Evolutionary conservation across 2,797 vertebrate genomes (phyloP).

Genomic region (Anguilla megastoma): DNA sequence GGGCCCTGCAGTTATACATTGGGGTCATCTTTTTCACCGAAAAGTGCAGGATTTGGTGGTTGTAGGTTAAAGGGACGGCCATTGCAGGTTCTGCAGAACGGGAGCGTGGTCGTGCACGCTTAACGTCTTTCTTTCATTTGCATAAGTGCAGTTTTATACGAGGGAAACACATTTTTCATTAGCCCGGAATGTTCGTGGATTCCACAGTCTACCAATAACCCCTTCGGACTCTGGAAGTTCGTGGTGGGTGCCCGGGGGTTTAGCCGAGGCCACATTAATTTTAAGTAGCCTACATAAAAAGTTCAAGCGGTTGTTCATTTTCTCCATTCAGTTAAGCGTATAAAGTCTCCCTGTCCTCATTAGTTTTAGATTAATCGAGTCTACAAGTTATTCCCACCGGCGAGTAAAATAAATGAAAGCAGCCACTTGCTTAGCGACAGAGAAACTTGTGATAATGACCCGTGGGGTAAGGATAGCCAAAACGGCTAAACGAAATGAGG

Average conservation of each 20-base stretch:
- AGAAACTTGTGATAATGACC: neutral
- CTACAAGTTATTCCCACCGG: constrained; percentile 32
- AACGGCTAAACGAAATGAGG: neutral
- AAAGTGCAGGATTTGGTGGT: constrained; percentile 57
- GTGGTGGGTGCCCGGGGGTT: constrained; percentile 23
- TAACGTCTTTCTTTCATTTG: constrained; percentile 45
- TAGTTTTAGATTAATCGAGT: constrained; percentile 14
- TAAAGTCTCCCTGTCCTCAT: constrained; percentile 18
- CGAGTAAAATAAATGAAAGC: constrained; percentile 2
- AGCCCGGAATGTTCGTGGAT: constrained; percentile 64
- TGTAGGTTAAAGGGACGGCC: constrained; percentile 43
- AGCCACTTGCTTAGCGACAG: neutral
- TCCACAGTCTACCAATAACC: constrained; percentile 58
- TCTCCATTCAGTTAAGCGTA: constrained; percentile 18
- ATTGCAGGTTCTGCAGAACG: constrained; percentile 49
- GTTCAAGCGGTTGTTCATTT: constrained; percentile 44
- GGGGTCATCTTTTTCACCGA: constrained; percentile 52
- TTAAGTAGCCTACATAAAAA: constrained; percentile 52
- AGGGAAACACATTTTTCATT: constrained; percentile 53
- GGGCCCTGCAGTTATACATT: constrained; percentile 73
- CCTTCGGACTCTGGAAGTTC: constrained; percentile 65
- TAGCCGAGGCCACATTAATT: constrained; percentile 42
- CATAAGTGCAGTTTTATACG: constrained; percentile 44
- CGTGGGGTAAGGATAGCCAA: neutral
- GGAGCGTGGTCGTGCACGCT: constrained; percentile 38